These are phyloP conservation scores for Chrysemys picta DNA, from an alignment of 2,113 vertebrate genomes.

Conservation along the genomic window DNA sequence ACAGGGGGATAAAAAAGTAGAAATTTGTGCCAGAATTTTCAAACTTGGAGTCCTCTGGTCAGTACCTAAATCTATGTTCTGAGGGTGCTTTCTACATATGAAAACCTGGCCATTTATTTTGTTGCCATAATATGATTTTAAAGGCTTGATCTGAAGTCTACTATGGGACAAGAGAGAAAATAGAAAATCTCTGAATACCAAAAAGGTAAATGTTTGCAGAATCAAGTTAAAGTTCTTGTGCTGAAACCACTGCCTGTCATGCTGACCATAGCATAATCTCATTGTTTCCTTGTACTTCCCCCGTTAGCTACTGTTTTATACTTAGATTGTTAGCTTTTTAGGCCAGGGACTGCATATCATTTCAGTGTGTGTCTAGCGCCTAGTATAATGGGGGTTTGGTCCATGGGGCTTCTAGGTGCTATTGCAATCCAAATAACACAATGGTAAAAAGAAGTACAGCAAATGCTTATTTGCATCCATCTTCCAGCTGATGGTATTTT, in stretches of 20 bases:
- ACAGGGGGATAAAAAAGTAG: neutral
- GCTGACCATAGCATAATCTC: neutral
- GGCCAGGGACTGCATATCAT: neutral
- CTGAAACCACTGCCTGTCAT: neutral
- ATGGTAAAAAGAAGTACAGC: neutral
- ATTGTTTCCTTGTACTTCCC: accelerated
- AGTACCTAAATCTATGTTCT: neutral
- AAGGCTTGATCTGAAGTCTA: neutral
- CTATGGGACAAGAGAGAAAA: neutral
- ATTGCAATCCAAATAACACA: neutral
- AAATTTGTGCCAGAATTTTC: neutral
- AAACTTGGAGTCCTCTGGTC: accelerated
- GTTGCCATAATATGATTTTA: neutral
- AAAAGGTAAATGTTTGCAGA: neutral
- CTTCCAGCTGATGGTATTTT: neutral
- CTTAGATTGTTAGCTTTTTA: neutral
- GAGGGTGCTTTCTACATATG: neutral
- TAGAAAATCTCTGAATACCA: neutral
- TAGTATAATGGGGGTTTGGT: neutral
- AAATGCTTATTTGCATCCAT: accelerated
- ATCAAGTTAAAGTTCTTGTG: neutral
- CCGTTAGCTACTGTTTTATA: neutral
- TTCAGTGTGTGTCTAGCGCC: neutral
- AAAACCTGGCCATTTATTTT: neutral
- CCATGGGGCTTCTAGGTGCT: accelerated